Conservation (phyloP, 2,888 invertebrate species). For the Microctonus brassicae region DNA sequence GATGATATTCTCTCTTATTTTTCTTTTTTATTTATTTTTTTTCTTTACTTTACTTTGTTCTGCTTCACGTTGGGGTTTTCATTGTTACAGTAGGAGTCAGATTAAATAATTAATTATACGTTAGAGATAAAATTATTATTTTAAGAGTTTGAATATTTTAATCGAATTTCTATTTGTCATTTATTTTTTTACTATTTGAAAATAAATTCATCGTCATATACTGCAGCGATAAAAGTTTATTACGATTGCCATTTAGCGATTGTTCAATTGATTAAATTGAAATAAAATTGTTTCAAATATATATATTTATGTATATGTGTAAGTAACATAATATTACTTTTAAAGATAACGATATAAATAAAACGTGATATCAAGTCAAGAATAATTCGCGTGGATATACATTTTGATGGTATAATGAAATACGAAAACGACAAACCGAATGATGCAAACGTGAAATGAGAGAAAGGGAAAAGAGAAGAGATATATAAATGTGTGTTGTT, state of each 20-base stretch:
- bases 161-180: no score
- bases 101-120: no score
- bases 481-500: not conserved
- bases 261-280: slow-evolving; percentile 10
- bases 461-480: not conserved
- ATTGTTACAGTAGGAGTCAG: no score
- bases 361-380: not conserved
- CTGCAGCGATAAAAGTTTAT: not conserved
- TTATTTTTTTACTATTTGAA: no score
- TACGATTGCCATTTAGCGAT: not conserved
- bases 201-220: no score
- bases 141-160: no score
- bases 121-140: no score
- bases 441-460: not conserved
- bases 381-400: not conserved
- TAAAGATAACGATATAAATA: not conserved
- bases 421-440: not conserved
- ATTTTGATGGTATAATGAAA: slow-evolving; percentile 1
- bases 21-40: slow-evolving; percentile 19
- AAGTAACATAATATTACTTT: not conserved
- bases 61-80: no score
- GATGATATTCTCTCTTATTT: not conserved
- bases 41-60: slow-evolving; percentile 15
- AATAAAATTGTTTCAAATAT: not conserved
- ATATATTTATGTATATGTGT: not conserved